phyloP scores from a whole-genome alignment of 2,113 vertebrate genomes.

The Poeciliopsis turrubarensis region DNA sequence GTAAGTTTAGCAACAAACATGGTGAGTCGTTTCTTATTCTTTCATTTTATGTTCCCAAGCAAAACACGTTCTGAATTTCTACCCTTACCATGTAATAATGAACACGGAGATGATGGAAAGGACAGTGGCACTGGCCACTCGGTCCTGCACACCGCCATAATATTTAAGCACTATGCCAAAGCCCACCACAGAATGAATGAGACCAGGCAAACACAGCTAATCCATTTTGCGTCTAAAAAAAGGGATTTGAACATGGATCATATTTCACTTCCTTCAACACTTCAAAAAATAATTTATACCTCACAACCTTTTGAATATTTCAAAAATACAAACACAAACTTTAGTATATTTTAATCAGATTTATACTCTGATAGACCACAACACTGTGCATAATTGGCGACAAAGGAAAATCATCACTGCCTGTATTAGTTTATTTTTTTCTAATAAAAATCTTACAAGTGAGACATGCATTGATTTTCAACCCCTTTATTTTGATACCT shows the following conservation, averaged over 20 bases:
- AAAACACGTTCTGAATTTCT: background rate
- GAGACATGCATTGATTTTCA: background rate
- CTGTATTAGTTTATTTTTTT: too few relatives aligned
- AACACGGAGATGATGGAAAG: conserved; percentile 51
- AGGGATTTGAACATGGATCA: background rate
- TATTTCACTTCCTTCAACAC: background rate
- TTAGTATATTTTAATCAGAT: background rate
- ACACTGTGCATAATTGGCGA: background rate
- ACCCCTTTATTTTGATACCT: too few relatives aligned
- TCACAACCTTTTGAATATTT: background rate
- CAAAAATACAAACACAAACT: background rate
- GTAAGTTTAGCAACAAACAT: background rate
- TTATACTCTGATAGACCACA: background rate
- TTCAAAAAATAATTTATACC: background rate
- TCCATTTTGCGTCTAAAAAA: conserved; percentile 72
- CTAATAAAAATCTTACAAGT: background rate
- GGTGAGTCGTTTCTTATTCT: background rate
- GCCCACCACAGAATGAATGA: conserved; percentile 48
- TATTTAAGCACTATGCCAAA: conserved; percentile 65
- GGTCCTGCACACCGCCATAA: conserved; percentile 40
- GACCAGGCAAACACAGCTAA: conserved; percentile 69
- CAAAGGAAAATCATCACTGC: too few relatives aligned
- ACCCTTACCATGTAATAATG: conserved; percentile 53
- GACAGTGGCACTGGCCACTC: conserved; percentile 53
- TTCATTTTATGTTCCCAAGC: background rate